Percentiles rank a stretch among this genome's conserved stretches.
These are phyloP conservation scores for Holacanthus passer DNA, from an alignment of 2,113 vertebrate species.

Conservation along the genomic window DNA sequence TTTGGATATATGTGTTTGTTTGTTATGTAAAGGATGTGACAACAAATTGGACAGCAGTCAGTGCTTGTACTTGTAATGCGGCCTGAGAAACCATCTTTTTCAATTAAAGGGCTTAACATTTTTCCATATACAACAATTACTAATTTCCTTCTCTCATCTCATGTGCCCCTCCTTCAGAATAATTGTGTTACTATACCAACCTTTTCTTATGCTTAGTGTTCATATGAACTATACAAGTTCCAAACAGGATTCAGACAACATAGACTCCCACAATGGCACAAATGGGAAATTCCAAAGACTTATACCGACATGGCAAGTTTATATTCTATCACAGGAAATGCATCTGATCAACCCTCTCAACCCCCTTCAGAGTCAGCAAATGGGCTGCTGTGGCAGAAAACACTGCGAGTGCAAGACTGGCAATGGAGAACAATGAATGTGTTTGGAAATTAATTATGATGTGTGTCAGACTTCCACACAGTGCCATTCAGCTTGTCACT, in stretches of 20 bases:
- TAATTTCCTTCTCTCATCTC: background rate
- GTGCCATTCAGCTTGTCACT: constrained; percentile 12
- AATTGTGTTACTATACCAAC: background rate
- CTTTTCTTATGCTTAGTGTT: too few species aligned
- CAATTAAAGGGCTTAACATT: background rate
- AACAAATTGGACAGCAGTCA: background rate
- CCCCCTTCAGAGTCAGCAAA: constrained; percentile 12
- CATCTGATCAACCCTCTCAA: background rate
- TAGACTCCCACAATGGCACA: background rate
- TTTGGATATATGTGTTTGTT: constrained; percentile 9
- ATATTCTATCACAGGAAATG: background rate
- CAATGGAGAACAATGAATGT: constrained; percentile 13
- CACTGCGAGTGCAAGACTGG: constrained; percentile 4
- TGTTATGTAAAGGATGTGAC: constrained; percentile 3
- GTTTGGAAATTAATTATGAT: constrained; percentile 37
- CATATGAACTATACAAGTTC: background rate
- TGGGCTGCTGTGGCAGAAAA: constrained; percentile 14
- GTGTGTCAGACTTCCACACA: constrained; percentile 17
- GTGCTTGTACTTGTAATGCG: background rate
- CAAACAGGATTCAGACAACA: background rate
- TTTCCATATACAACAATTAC: background rate
- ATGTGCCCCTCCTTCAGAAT: background rate
- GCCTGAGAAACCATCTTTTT: background rate
- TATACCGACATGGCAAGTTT: background rate
- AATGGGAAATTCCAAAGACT: background rate